phyloP scores from a whole-genome alignment of 2,797 vertebrate genomes.

The Streptopelia turtur region DNA sequence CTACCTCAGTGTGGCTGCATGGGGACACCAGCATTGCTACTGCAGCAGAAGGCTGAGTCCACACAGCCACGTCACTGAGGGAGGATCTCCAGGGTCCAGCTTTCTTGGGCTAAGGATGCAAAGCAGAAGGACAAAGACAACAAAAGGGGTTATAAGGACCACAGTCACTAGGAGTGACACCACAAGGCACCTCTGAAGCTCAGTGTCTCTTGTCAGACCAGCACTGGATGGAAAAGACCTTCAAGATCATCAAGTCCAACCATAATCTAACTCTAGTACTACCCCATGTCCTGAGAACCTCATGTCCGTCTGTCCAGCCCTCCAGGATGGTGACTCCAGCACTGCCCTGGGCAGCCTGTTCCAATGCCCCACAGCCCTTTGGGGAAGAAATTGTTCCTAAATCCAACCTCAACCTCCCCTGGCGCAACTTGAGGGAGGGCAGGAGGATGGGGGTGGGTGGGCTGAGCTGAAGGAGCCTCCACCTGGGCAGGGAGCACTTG shows the following conservation, averaged over 20 bases:
- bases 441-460: neutral
- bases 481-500: neutral
- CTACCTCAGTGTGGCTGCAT: neutral
- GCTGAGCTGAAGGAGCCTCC: neutral
- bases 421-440: neutral
- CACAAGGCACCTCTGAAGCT: neutral
- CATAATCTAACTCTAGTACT: too few relatives aligned
- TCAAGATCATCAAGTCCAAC: too few relatives aligned
- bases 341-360: too few relatives aligned
- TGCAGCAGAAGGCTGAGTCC: neutral
- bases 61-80: neutral
- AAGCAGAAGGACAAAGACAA: neutral
- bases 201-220: neutral
- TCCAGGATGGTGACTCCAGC: too few relatives aligned
- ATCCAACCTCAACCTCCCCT: too few relatives aligned
- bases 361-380: too few relatives aligned
- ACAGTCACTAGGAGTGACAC: accelerated
- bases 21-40: neutral
- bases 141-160: neutral
- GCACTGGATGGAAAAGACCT: neutral
- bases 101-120: neutral
- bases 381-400: too few relatives aligned
- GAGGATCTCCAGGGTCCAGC: neutral
- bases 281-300: too few relatives aligned
- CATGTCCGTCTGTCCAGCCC: too few relatives aligned